These are phyloP conservation scores for Corythornis leucogaster DNA, from an alignment of 2,797 vertebrate species.

Conservation along the genomic window DNA sequence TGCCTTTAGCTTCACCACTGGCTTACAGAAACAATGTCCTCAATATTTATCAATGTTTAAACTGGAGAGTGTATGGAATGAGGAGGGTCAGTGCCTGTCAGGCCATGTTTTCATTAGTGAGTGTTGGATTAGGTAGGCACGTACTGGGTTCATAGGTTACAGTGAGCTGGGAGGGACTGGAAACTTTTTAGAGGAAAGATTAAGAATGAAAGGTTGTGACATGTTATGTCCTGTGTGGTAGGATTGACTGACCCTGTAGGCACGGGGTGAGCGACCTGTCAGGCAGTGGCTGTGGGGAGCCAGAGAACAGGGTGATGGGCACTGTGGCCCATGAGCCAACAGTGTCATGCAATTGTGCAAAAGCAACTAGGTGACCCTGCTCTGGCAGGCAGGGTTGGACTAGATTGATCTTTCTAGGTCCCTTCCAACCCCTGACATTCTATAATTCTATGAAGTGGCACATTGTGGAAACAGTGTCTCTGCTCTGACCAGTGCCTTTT, in stretches of 20 bases:
- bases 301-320: neutral
- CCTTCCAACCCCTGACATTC: too few species aligned
- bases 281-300: neutral
- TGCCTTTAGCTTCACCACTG: neutral
- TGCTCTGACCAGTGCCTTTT: neutral
- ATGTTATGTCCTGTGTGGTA: neutral
- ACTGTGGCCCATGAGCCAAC: neutral
- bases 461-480: rapidly evolving
- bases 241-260: neutral
- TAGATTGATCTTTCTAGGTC: too few species aligned
- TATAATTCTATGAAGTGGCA: neutral
- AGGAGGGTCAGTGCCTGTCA: neutral
- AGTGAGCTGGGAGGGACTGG: neutral
- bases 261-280: neutral
- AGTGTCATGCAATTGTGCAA: neutral
- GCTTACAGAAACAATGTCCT: neutral
- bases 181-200: neutral
- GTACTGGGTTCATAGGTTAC: neutral
- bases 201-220: neutral
- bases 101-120: neutral
- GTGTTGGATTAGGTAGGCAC: neutral
- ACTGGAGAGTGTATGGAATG: neutral
- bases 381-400: too few species aligned
- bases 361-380: neutral
- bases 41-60: neutral